Evolutionary conservation across 2,113 vertebrate genomes (phyloP).

Genomic region (Rousettus leschenaultii): DNA sequence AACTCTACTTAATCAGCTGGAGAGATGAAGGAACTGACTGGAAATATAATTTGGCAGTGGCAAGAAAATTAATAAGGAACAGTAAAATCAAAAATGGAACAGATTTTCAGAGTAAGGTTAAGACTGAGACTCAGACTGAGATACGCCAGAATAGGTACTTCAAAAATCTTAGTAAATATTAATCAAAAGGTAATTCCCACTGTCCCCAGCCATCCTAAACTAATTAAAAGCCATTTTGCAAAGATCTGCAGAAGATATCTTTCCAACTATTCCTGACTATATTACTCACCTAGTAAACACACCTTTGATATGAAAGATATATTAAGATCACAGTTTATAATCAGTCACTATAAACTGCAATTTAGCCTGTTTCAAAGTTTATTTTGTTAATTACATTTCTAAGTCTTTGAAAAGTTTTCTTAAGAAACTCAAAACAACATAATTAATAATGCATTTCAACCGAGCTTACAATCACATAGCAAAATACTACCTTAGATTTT

Average conservation of each 20-base stretch:
- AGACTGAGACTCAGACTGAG: not conserved
- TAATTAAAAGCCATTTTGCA: not conserved
- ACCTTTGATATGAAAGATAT: not conserved
- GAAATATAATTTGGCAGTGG: not conserved
- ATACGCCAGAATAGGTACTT: not conserved
- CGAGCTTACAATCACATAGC: not conserved
- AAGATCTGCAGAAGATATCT: not conserved
- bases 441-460: not conserved
- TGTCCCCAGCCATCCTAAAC: not conserved
- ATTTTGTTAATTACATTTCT: not conserved
- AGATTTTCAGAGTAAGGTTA: not conserved
- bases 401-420: not conserved
- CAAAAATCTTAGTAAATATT: not conserved
- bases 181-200: not conserved
- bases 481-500: not conserved
- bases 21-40: not conserved
- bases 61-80: conserved; percentile 13
- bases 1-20: not conserved
- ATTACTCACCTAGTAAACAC: not conserved
- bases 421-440: not conserved
- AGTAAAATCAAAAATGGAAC: not conserved
- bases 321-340: not conserved
- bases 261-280: not conserved
- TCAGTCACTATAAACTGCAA: not conserved
- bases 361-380: conserved; percentile 27